Evolutionary conservation across 2,113 vertebrate species (phyloP).

Genomic region (Siphamia tubifer): DNA sequence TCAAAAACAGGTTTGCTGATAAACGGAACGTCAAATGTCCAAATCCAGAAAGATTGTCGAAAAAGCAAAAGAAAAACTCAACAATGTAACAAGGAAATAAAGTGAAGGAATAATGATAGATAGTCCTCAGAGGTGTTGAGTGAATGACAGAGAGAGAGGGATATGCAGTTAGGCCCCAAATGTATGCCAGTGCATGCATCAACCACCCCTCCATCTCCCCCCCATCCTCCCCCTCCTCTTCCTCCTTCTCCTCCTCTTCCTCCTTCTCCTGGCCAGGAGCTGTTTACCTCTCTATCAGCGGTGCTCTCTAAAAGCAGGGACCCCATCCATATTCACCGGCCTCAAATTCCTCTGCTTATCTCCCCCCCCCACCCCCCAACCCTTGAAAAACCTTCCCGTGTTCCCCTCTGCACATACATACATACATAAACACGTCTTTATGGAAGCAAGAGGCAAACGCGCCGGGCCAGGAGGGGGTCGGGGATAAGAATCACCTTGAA

Average conservation of each 20-base stretch:
- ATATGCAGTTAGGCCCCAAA: conserved; percentile 64
- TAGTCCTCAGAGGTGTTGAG: conserved; percentile 54
- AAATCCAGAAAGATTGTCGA: conserved; percentile 46
- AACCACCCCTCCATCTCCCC: conserved; percentile 7
- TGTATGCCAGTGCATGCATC: conserved; percentile 78
- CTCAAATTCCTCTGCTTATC: conserved; percentile 85
- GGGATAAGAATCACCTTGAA: conserved; percentile 85
- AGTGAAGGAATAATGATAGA: conserved; percentile 68
- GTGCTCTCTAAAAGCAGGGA: conserved; percentile 71
- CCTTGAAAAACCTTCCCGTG: conserved; percentile 75
- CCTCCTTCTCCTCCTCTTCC: conserved; percentile 9
- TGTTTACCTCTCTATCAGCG: conserved; percentile 84
- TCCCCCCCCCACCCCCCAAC: conserved; percentile 65
- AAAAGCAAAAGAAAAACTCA: conserved; percentile 20
- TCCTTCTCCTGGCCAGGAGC: conserved; percentile 72
- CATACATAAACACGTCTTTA: conserved; percentile 84
- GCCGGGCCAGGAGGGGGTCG: conserved; percentile 65
- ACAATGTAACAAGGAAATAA: conserved; percentile 39
- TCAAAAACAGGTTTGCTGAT: conserved; percentile 20
- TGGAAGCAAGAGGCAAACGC: conserved; percentile 76
- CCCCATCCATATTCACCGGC: conserved; percentile 83
- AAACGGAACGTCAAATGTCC: conserved; percentile 25
- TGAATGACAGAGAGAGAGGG: conserved; percentile 46
- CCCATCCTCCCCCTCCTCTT: conserved; percentile 4
- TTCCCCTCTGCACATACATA: conserved; percentile 81